phyloP scores from a whole-genome alignment of 2,113 vertebrate genomes.

The Eolophus roseicapilla region DNA sequence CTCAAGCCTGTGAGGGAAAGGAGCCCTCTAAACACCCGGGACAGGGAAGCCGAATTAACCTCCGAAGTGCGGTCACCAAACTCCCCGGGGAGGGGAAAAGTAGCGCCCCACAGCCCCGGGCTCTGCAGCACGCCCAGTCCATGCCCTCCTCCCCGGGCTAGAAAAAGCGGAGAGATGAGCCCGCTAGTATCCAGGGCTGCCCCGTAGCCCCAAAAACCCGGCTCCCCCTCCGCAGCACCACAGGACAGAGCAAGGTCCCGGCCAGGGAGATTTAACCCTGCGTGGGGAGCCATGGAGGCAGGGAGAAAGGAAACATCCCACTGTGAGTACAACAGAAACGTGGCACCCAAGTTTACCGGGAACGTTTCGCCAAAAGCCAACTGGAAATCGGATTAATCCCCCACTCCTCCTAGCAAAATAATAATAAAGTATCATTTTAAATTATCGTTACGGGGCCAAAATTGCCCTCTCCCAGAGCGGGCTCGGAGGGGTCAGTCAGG shows the following conservation, averaged over 20 bases:
- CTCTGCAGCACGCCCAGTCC: neutral
- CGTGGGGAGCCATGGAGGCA: neutral
- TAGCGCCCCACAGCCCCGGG: neutral
- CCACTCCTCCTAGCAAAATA: neutral
- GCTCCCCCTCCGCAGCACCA: neutral
- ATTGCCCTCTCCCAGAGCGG: neutral
- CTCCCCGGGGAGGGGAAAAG: neutral
- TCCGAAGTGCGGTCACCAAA: neutral
- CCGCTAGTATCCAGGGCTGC: neutral
- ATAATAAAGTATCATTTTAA: neutral
- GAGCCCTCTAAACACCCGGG: neutral
- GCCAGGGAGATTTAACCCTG: neutral
- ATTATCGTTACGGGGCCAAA: neutral
- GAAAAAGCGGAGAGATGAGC: neutral
- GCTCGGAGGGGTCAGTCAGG: neutral
- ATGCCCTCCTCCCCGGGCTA: neutral
- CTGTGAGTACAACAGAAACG: neutral
- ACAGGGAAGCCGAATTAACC: neutral
- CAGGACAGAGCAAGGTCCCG: neutral
- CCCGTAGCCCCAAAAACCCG: neutral
- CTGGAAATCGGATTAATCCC: neutral
- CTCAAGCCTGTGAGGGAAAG: neutral
- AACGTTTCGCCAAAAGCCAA: neutral
- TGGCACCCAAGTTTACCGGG: neutral
- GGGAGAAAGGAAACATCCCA: neutral